Evolutionary conservation across 2,888 invertebrate genomes (phyloP).

Genomic region (Dichetophora obliterata): DNA sequence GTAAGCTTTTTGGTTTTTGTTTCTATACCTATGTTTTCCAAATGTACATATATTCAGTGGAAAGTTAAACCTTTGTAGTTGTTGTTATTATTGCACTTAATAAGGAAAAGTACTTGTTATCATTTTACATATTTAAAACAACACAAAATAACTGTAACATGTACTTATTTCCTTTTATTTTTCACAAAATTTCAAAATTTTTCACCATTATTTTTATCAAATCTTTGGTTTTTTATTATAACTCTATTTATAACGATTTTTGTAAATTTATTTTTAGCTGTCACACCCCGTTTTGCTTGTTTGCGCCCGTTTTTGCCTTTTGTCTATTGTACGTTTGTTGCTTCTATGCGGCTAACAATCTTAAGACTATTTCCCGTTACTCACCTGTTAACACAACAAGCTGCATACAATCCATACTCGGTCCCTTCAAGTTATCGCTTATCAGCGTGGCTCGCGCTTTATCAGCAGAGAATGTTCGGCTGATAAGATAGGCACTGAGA

Average conservation of each 20-base stretch:
- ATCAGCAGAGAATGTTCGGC: neutral
- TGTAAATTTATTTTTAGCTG: neutral
- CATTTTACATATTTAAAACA: too few relatives aligned
- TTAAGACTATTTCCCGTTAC: constrained; percentile 26
- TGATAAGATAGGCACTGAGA: constrained; percentile 34
- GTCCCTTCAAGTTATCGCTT: neutral
- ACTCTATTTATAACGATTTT: neutral
- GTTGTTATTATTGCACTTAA: too few relatives aligned
- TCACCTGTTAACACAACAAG: constrained; percentile 20
- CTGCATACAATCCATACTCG: constrained; percentile 1
- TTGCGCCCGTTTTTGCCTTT: neutral
- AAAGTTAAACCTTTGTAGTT: too few relatives aligned
- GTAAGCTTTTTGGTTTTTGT: too few relatives aligned
- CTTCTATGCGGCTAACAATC: neutral
- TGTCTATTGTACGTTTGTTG: neutral
- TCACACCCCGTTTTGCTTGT: neutral
- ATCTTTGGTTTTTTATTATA: neutral
- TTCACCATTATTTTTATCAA: neutral
- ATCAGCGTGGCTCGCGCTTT: constrained; percentile 9
- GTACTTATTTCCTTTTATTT: neutral
- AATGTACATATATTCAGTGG: too few relatives aligned
- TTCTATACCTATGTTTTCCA: too few relatives aligned
- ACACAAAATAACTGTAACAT: too few relatives aligned
- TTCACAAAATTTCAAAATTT: neutral
- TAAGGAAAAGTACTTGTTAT: too few relatives aligned